Percentiles rank a stretch among this genome's conserved stretches.
Conservation (phyloP, 35 echinoderm and acorn worm genomes). For the Diadema setosum region DNA sequence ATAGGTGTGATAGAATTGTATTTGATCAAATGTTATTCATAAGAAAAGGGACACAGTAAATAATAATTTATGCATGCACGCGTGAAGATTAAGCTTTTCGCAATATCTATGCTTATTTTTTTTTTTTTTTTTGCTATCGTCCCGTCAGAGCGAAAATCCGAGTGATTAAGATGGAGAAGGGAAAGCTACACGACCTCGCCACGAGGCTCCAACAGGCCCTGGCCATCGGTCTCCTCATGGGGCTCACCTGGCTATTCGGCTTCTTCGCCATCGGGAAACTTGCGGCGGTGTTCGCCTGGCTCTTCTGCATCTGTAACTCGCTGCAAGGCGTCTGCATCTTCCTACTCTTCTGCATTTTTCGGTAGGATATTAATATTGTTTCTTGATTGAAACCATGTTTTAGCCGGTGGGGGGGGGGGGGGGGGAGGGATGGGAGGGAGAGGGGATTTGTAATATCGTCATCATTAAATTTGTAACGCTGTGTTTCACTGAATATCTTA, state of each 20-base stretch:
- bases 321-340: background rate
- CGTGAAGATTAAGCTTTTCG: no score
- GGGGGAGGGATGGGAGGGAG: background rate
- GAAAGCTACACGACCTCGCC: background rate
- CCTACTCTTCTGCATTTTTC: slow-evolving; percentile 5
- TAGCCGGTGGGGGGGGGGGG: background rate
- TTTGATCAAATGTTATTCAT: no score
- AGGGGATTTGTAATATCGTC: no score
- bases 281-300: background rate
- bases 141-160: background rate
- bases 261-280: background rate
- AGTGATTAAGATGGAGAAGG: background rate
- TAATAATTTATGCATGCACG: no score
- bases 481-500: background rate
- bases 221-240: background rate
- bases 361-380: background rate
- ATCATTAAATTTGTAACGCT: no score
- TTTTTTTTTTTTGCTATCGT: background rate
- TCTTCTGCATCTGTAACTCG: slow-evolving; percentile 10
- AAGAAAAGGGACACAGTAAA: no score
- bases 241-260: background rate
- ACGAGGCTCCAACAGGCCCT: background rate
- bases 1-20: no score
- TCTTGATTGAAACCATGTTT: background rate
- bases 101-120: no score